A percentile compares a stretch with the other conserved stretches of the same genome.
Evolutionary conservation across 2,113 vertebrate genomes (phyloP).

Genomic region (Gavia stellata): DNA sequence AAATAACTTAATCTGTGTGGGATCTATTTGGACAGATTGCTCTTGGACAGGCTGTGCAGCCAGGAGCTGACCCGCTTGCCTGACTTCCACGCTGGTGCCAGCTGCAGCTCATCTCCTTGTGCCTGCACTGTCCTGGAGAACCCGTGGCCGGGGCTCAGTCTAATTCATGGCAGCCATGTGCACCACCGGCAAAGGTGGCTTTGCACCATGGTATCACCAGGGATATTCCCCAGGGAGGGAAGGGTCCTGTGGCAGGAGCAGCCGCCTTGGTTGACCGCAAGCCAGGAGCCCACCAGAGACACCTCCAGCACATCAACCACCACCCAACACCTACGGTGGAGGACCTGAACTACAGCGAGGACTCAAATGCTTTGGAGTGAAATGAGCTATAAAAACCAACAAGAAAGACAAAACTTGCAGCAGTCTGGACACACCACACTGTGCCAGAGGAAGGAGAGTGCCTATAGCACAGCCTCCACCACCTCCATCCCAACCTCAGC

Average conservation of each 20-base stretch:
- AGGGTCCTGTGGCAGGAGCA: neutral
- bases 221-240: neutral
- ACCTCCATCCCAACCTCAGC: neutral
- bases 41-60: neutral
- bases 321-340: neutral
- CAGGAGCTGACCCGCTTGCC: neutral
- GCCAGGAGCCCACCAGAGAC: neutral
- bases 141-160: neutral
- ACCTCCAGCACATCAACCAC: neutral
- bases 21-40: neutral
- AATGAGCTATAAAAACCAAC: neutral
- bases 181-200: neutral
- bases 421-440: neutral
- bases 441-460: neutral
- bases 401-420: neutral
- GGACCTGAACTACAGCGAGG: neutral
- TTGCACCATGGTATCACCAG: neutral
- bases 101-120: neutral
- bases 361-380: neutral
- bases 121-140: neutral
- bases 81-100: accelerated
- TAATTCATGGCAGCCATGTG: accelerated
- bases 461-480: neutral
- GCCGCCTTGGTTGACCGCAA: neutral
- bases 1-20: neutral